Evolutionary conservation across 2,113 vertebrate species (phyloP).

Genomic region (Saimiri boliviensis): DNA sequence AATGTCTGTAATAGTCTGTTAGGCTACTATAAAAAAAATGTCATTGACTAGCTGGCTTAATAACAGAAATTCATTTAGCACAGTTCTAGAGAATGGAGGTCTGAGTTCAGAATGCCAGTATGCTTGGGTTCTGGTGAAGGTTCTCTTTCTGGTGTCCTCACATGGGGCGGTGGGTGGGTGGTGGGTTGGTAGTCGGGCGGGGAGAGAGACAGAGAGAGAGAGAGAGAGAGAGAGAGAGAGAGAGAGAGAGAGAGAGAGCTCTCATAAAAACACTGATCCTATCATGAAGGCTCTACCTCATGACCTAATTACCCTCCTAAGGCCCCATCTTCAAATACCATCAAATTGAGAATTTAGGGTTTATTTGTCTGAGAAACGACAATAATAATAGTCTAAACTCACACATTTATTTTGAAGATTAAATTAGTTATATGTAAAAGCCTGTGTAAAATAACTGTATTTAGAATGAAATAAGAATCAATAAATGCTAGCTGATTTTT

Average conservation of each 20-base stretch:
- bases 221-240: neutral
- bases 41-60: neutral
- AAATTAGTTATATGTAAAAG: neutral
- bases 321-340: neutral
- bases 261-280: neutral
- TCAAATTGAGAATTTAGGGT: too few relatives aligned
- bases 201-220: neutral
- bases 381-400: neutral
- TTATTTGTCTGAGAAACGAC: neutral
- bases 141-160: neutral
- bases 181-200: too few relatives aligned
- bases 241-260: neutral
- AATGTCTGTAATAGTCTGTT: neutral
- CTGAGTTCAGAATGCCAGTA: neutral
- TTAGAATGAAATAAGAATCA: neutral
- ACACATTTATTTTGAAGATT: neutral
- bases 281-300: neutral
- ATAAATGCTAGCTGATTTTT: neutral
- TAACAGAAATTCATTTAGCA: neutral
- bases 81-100: too few relatives aligned
- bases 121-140: neutral
- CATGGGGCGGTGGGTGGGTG: too few relatives aligned
- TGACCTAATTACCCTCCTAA: neutral
- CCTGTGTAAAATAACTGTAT: neutral
- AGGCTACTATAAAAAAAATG: neutral